Evolutionary conservation across 1,140 invertebrate species (phyloP).

Genomic region (Tribolium madens): DNA sequence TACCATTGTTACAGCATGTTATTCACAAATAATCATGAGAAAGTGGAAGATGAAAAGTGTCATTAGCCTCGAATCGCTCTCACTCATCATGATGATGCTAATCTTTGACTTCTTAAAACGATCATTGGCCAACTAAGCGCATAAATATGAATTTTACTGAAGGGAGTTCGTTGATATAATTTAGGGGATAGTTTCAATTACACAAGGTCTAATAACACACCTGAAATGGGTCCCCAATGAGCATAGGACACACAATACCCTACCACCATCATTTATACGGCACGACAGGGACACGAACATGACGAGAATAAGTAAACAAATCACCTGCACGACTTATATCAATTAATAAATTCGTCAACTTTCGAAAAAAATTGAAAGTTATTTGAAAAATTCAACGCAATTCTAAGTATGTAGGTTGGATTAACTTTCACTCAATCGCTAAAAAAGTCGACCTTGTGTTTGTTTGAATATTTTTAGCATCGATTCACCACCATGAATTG

Average conservation of each 20-base stretch:
- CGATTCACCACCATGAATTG: slow-evolving; percentile 3
- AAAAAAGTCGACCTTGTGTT: slow-evolving; percentile 32
- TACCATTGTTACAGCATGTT: too few relatives aligned
- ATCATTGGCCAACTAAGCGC: background rate
- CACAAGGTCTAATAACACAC: slow-evolving; percentile 56
- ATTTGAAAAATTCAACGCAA: background rate
- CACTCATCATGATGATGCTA: background rate
- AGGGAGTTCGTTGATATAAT: slow-evolving; percentile 35
- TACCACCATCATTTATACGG: slow-evolving; percentile 47
- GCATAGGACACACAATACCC: slow-evolving; percentile 39
- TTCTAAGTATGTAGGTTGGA: slow-evolving; percentile 9
- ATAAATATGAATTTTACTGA: slow-evolving; percentile 6
- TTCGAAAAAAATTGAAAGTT: background rate
- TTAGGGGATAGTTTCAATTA: slow-evolving; percentile 58
- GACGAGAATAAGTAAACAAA: slow-evolving; percentile 52
- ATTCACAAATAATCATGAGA: background rate
- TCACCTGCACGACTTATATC: slow-evolving; percentile 39
- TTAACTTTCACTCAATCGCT: slow-evolving; percentile 14
- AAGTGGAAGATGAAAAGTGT: background rate
- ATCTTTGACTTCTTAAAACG: background rate
- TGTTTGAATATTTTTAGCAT: slow-evolving; percentile 17
- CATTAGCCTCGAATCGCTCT: background rate
- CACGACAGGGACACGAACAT: slow-evolving; percentile 46
- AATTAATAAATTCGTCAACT: slow-evolving; percentile 38
- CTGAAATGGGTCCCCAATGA: slow-evolving; percentile 57